These are phyloP conservation scores for Drosophila borborema DNA, from an alignment of 2,888 invertebrate species.

Conservation along the genomic window DNA sequence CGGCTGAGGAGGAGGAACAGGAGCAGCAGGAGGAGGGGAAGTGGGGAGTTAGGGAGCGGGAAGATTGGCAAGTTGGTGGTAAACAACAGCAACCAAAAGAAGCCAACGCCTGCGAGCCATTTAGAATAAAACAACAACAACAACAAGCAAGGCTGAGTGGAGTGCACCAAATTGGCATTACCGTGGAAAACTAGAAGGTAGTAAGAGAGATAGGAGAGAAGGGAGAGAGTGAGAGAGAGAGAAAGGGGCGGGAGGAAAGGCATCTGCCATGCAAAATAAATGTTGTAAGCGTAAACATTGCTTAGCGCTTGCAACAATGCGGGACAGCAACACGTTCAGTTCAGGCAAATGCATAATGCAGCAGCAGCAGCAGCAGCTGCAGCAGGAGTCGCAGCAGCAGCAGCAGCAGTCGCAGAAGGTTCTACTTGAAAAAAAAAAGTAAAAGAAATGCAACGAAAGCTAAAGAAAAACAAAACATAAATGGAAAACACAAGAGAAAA, in stretches of 20 bases:
- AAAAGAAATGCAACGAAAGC: constrained; percentile 28
- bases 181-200: constrained; percentile 42
- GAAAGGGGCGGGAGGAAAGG: constrained; percentile 2
- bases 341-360: constrained; percentile 68
- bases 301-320: constrained; percentile 66
- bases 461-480: constrained; percentile 42
- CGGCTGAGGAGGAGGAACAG: background rate
- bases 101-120: constrained; percentile 74
- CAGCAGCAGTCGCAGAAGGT: constrained; percentile 21
- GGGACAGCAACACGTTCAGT: constrained; percentile 45
- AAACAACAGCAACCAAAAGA: constrained; percentile 46
- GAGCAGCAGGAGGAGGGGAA: no score
- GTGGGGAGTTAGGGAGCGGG: background rate
- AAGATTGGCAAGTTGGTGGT: background rate
- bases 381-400: constrained; percentile 11
- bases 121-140: constrained; percentile 39
- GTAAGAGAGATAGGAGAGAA: background rate
- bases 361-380: constrained; percentile 48
- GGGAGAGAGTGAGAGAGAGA: background rate
- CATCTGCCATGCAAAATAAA: constrained; percentile 76
- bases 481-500: constrained; percentile 73
- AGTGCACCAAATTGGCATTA: constrained; percentile 80
- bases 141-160: constrained; percentile 25
- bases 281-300: constrained; percentile 79
- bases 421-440: constrained; percentile 18